Evolutionary conservation across 2,113 vertebrate species (phyloP).

Genomic region (Perca schrenkii): DNA sequence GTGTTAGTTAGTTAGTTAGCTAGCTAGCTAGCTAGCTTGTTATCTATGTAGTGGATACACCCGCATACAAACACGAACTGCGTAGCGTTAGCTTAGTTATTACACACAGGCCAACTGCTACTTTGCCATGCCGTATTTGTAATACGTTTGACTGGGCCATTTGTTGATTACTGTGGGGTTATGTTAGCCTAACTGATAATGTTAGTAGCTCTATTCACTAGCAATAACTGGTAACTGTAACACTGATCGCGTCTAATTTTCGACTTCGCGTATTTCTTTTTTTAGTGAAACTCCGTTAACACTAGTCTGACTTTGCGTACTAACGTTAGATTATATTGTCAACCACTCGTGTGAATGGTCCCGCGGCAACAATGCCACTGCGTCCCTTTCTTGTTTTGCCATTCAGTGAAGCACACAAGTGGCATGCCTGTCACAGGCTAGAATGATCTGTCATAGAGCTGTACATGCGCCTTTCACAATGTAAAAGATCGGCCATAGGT

Average conservation of each 20-base stretch:
- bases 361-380: constrained; percentile 24
- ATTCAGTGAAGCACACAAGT: constrained; percentile 48
- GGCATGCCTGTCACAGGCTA: constrained; percentile 44
- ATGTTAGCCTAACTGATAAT: no score
- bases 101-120: no score
- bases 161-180: not conserved
- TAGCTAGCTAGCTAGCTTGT: not conserved
- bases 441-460: constrained; percentile 63
- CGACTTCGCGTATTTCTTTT: not conserved
- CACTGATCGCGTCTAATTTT: not conserved
- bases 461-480: constrained; percentile 38
- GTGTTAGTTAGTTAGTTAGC: constrained; percentile 4
- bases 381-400: constrained; percentile 36
- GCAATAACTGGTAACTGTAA: not conserved
- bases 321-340: not conserved
- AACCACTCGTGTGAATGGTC: not conserved
- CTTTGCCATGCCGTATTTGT: not conserved
- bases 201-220: not conserved
- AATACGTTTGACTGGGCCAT: not conserved
- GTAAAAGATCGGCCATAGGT: constrained; percentile 23
- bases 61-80: not conserved
- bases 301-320: accelerated
- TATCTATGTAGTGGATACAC: constrained; percentile 5
- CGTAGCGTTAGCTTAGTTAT: not conserved
- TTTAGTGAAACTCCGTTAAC: no score